phyloP scores from a whole-genome alignment of 2,888 invertebrate genomes.

The Dolichopus griseipennis region DNA sequence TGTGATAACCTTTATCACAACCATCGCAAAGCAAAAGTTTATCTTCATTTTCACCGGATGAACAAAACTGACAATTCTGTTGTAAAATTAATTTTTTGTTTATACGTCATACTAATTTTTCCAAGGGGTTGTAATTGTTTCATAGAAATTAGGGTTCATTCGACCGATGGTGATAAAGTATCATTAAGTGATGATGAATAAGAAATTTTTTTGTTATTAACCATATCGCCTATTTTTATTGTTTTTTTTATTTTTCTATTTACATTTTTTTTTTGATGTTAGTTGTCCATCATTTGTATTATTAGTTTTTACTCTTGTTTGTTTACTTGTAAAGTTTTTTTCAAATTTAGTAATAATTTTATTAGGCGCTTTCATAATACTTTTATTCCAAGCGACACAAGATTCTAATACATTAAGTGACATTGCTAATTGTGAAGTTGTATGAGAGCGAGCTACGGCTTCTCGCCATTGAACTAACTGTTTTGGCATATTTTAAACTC shows the following conservation, averaged over 20 bases:
- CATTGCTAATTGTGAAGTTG: constrained; percentile 85
- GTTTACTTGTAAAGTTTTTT: not conserved
- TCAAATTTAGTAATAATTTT: not conserved
- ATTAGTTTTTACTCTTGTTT: not conserved
- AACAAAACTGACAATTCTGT: constrained; percentile 96
- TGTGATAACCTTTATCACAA: constrained; percentile 97
- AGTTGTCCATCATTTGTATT: not conserved
- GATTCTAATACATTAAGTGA: constrained; percentile 81
- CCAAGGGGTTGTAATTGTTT: not conserved
- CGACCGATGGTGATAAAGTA: constrained; percentile 25
- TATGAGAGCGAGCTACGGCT: constrained; percentile 72
- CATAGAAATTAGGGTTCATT: constrained; percentile 21
- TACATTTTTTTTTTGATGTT: not conserved
- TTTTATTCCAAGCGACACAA: constrained; percentile 97
- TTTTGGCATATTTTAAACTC: constrained; percentile 41
- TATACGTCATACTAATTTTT: constrained; percentile 29
- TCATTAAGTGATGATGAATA: constrained; percentile 9
- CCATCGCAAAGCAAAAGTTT: constrained; percentile 91
- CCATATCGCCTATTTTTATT: constrained; percentile 28
- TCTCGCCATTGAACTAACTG: constrained; percentile 84
- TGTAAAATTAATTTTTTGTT: constrained; percentile 35
- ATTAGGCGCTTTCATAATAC: constrained; percentile 87
- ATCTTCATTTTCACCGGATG: constrained; percentile 92
- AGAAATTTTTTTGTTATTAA: constrained; percentile 24
- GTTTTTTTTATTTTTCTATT: constrained; percentile 19